These are phyloP conservation scores for Archegozetes longisetosus DNA, from an alignment of 1,140 invertebrate genomes.

Conservation along the genomic window DNA sequence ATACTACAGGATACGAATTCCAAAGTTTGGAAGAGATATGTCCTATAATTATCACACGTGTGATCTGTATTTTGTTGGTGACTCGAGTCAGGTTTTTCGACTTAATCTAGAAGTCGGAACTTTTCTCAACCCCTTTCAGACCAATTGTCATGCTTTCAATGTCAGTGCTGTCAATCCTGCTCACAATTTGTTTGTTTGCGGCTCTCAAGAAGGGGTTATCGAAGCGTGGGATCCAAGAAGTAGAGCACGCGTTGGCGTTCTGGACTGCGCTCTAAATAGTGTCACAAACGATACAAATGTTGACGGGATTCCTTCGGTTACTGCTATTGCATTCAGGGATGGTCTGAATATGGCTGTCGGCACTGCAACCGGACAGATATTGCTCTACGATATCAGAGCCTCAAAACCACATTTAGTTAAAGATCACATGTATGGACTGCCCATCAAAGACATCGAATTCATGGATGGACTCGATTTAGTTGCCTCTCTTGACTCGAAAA, in stretches of 20 bases:
- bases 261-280: slow-evolving; percentile 70
- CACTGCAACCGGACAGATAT: slow-evolving; percentile 68
- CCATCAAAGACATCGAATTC: slow-evolving; percentile 79
- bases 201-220: slow-evolving; percentile 77
- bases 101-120: slow-evolving; percentile 89
- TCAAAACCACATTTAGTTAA: slow-evolving; percentile 73
- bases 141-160: slow-evolving; percentile 59
- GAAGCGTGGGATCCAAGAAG: slow-evolving; percentile 90
- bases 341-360: slow-evolving; percentile 73
- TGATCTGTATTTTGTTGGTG: slow-evolving; percentile 81
- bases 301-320: slow-evolving; percentile 52
- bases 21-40: slow-evolving; percentile 86
- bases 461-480: slow-evolving; percentile 56
- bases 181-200: slow-evolving; percentile 70
- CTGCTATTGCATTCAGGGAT: slow-evolving; percentile 61
- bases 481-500: slow-evolving; percentile 76
- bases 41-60: slow-evolving; percentile 74
- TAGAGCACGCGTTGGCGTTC: slow-evolving; percentile 49
- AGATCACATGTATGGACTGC: slow-evolving; percentile 84
- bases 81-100: slow-evolving; percentile 80
- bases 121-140: slow-evolving; percentile 66
- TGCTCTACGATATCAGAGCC: slow-evolving; percentile 87
- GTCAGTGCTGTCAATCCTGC: slow-evolving; percentile 70
- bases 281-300: slow-evolving; percentile 43
- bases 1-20: slow-evolving; percentile 78